Evolutionary conservation across 2,113 vertebrate genomes (phyloP).

Genomic region (Monopterus albus): DNA sequence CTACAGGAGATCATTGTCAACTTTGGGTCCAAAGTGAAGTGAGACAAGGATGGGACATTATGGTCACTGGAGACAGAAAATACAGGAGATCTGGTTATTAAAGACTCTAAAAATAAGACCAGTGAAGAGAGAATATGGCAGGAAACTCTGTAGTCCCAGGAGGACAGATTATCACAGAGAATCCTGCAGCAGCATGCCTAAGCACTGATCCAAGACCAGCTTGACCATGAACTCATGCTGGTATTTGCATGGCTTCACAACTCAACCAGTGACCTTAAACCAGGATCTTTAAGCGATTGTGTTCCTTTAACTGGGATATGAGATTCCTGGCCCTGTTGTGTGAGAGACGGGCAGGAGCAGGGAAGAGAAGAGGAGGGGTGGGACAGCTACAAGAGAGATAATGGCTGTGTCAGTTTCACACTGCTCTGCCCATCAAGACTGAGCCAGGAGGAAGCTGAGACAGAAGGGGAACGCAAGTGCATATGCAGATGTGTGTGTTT

Average conservation of each 20-base stretch:
- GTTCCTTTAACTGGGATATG: conserved; percentile 11
- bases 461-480: conserved; percentile 8
- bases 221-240: conserved; percentile 10
- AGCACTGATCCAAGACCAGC: conserved; percentile 31
- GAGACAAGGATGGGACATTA: neutral
- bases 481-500: neutral
- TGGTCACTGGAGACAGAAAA: conserved; percentile 16
- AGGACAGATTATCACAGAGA: neutral
- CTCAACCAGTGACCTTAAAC: conserved; percentile 31
- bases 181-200: neutral
- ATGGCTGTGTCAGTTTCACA: conserved; percentile 65
- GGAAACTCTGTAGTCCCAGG: neutral
- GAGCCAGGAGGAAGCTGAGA: conserved; percentile 42
- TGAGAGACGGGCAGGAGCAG: conserved; percentile 1
- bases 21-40: conserved; percentile 3
- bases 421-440: conserved; percentile 50
- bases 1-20: conserved; percentile 35
- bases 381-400: conserved; percentile 39
- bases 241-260: conserved; percentile 31
- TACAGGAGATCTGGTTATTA: neutral
- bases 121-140: neutral
- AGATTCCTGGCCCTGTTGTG: conserved; percentile 34
- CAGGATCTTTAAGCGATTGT: conserved; percentile 3
- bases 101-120: conserved; percentile 11
- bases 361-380: neutral